Percentiles rank a stretch among this genome's conserved stretches.
Evolutionary conservation across 2,797 vertebrate genomes (phyloP).

Genomic region (Crenuchus spilurus): DNA sequence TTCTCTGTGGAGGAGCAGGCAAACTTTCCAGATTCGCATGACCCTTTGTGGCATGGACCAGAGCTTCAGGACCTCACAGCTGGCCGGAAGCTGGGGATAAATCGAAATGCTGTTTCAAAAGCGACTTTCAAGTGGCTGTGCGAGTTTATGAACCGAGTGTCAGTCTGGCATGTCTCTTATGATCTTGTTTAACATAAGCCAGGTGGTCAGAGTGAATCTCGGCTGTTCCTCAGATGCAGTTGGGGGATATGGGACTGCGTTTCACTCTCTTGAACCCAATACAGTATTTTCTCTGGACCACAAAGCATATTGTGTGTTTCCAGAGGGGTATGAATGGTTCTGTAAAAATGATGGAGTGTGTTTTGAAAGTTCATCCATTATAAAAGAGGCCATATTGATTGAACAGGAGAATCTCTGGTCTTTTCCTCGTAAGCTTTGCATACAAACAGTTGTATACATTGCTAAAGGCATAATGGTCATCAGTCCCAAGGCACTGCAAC

Average conservation of each 20-base stretch:
- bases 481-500: neutral
- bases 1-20: neutral
- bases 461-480: neutral
- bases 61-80: constrained; percentile 27
- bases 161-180: constrained; percentile 26
- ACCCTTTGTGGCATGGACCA: constrained; percentile 15
- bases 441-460: neutral
- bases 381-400: neutral
- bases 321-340: neutral
- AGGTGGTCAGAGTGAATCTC: constrained; percentile 23
- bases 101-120: constrained; percentile 13
- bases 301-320: no score
- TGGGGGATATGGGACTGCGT: neutral
- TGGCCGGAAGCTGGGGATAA: constrained; percentile 31
- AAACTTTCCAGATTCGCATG: constrained; percentile 43
- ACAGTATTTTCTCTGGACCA: neutral
- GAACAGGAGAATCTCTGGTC: neutral
- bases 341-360: neutral
- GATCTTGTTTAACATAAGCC: constrained; percentile 5
- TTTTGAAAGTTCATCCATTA: neutral
- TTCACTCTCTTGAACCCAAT: neutral
- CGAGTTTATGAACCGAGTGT: constrained; percentile 2
- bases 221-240: neutral
- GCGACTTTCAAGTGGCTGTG: neutral
- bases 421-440: neutral